Conservation (phyloP, 2,113 vertebrate genomes). For the Malurus alboscapulatus region DNA sequence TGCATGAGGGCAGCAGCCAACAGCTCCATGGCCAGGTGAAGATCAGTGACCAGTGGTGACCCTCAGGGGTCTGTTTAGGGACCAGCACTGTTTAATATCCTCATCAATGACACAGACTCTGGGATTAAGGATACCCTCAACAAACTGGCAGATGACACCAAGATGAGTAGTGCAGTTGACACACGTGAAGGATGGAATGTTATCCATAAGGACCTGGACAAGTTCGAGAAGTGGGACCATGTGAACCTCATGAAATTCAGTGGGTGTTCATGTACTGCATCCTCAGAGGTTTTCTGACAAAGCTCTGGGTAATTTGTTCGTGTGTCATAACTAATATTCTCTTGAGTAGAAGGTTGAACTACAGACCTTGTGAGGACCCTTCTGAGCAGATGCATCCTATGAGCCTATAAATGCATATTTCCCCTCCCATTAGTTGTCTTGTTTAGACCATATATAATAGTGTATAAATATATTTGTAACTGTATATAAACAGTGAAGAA, state of each 20-base stretch:
- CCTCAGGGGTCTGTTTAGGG: not conserved
- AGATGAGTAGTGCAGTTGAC: not conserved
- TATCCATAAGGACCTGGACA: not conserved
- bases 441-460: not conserved
- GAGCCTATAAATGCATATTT: not conserved
- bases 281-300: not conserved
- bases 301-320: not conserved
- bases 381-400: not conserved
- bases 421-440: not conserved
- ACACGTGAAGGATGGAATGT: not conserved
- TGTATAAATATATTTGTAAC: not conserved
- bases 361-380: not conserved
- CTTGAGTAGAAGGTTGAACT: not conserved
- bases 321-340: rapidly evolving
- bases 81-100: not conserved
- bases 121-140: not conserved
- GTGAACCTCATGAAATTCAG: not conserved
- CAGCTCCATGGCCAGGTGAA: not conserved
- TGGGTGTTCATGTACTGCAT: not conserved
- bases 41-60: not conserved
- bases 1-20: not conserved
- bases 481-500: not conserved
- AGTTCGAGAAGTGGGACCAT: not conserved
- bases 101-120: not conserved
- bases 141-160: not conserved